Base-by-base conservation (phyloP, 2,888 invertebrate genomes). In the Rhagonycha fulva region DNA sequence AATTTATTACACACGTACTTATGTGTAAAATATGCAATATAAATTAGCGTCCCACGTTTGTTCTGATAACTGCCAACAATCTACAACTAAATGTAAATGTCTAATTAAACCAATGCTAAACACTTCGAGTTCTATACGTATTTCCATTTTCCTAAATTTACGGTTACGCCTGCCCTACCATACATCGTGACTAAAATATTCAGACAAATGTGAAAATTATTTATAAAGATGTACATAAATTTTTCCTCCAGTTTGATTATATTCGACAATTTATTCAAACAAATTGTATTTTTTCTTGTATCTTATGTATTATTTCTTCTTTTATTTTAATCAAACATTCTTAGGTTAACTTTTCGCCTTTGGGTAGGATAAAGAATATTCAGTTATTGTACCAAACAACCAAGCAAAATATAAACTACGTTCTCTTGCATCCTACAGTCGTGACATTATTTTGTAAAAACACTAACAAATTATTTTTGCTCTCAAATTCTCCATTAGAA, bases 21-120 rank as follows among this genome's bases (percentile, higher is more conserved):
- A 79, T 74, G 76, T 79, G 78, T 75, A 77, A 66, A 66, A 66
- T 66, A 66, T 66, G 63, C 63, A 84, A 84, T 78, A 81, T 82
- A 84, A 85, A 85, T 85, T 84, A 84, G 77, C 81, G 75, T 81
- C 85, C 84, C 83, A 84, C 85, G 83, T 83, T 81, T 79, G 81
- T 81, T 78, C 82, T 81, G 83, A 83, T 84, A 84, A 85, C 84
- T 84, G 85, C 83, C 82, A 81, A 80, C 79, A 78, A 83, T 80
- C 82, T 81, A 81, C 81, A 79, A 80, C 81, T 82, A 82, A 82
- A 82, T 83, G 81, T 82, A 84, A 83, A 83, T 83, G 82, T 83
- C 83, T 84, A 84, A 84, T 84, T 84, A 84, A 82, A 81, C 80
- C 79, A 70, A 78, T 79, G 81, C 79, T 79, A 71, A 81, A 79